These are phyloP conservation scores for Hecatera dysodea DNA, from an alignment of 2,888 invertebrate genomes.

Conservation along the genomic window DNA sequence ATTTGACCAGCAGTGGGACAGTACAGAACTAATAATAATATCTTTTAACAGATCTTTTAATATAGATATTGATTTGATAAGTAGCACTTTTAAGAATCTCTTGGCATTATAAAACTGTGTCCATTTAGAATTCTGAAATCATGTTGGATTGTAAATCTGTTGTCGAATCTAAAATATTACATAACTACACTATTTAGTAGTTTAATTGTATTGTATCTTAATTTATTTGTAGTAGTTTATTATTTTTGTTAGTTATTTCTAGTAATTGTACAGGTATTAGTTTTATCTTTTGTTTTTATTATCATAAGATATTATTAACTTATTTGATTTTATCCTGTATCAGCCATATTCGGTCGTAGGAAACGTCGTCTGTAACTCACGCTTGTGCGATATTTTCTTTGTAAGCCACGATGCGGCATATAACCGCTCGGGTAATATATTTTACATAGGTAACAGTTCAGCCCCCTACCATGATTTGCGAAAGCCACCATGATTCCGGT, in stretches of 20 bases:
- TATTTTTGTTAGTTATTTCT: neutral
- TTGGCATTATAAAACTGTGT: neutral
- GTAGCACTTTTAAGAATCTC: neutral
- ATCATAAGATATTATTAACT: neutral
- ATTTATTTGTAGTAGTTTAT: neutral
- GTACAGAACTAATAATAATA: slow-evolving; percentile 1
- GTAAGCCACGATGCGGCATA: neutral
- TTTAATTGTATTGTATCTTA: neutral
- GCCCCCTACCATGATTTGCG: neutral
- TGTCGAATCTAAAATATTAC: slow-evolving; percentile 1
- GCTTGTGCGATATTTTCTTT: neutral
- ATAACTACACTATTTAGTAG: neutral
- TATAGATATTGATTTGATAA: slow-evolving; percentile 4
- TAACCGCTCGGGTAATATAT: neutral
- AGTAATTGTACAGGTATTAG: slow-evolving; percentile 1
- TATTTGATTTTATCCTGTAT: neutral
- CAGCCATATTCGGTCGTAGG: neutral
- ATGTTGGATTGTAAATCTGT: slow-evolving; percentile 3
- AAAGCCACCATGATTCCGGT: neutral
- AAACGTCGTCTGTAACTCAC: neutral
- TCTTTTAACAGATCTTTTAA: neutral
- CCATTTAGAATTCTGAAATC: neutral
- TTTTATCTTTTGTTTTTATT: neutral
- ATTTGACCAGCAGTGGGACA: neutral
- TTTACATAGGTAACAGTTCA: neutral